Percentiles rank a stretch among this genome's conserved stretches.
Conservation (phyloP, 2,888 invertebrate genomes). For the Geophilus truncorum region DNA sequence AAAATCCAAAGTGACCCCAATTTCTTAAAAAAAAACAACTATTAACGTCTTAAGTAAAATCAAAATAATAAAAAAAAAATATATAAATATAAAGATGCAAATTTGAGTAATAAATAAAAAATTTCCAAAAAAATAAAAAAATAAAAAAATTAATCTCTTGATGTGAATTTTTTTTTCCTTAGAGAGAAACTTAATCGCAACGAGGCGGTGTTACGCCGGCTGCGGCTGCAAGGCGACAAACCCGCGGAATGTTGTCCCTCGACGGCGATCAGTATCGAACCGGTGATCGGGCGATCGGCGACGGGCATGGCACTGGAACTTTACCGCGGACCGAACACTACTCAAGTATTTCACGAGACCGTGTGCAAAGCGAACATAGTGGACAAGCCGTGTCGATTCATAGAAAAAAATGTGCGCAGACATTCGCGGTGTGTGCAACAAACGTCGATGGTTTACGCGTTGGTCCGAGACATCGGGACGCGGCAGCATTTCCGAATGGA, state of each 20-base stretch:
- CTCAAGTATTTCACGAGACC: constrained; percentile 65
- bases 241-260: constrained; percentile 74
- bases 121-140: not conserved
- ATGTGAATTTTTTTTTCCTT: not conserved
- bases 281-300: constrained; percentile 68
- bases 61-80: too few species aligned
- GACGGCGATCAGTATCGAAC: constrained; percentile 68
- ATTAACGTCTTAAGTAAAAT: too few species aligned
- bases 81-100: too few species aligned
- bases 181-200: not conserved
- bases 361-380: constrained; percentile 67
- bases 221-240: not conserved
- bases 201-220: not conserved
- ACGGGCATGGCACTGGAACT: constrained; percentile 60
- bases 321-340: constrained; percentile 59
- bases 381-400: constrained; percentile 67
- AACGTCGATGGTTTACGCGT: constrained; percentile 76
- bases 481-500: constrained; percentile 65
- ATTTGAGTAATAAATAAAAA: too few species aligned
- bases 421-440: constrained; percentile 76
- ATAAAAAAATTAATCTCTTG: not conserved
- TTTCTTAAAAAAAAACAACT: too few species aligned
- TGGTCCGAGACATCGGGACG: constrained; percentile 61
- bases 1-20: too few species aligned
- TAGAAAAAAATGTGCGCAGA: constrained; percentile 63